Evolutionary conservation across 2,797 vertebrate genomes (phyloP), one percentile per base, ranked within the genome.

Genomic region (Acropternis orthonyx): DNA sequence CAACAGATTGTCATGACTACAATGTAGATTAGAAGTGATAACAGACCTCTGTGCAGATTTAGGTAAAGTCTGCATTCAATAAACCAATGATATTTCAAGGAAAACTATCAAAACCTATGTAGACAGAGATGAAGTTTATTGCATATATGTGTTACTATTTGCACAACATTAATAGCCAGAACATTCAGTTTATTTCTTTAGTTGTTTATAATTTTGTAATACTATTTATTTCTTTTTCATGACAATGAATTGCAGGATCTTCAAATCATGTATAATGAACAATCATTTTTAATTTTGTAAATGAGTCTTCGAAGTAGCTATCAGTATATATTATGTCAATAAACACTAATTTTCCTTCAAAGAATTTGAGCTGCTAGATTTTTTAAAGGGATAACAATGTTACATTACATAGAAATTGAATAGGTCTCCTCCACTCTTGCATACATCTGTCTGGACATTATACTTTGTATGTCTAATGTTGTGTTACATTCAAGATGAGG

Each of bases 301-400:
- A 76, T 71, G 27, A 82, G 7, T 69, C 28, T 73, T 87, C 22
- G 65, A 48, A 61, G 23, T 27, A 66, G 7, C 44, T 41, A 81
- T 72, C n/a, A 75, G 19, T 19, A 68, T 30, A 8, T 74, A 14
- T 44, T 75, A 28, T 23, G 6, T 54, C 63, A 82, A 17, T 14
- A 86, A 22, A 30, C 14, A 65, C 69, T 78, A 41, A 44, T 74
- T 82, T 78, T 72, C 21, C 24, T 76, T 93, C 51, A 74, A 92
- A 71, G 51, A 7, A 12, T 59, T 63, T 90, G 9, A 4, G 3
- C 72, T 36, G 9, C 7, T 58, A 5, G 41, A 22, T 90, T 67
- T 81, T 88, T 65, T 24, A 84, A 55, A 76, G 28, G 14, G 9
- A 69, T 5, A 46, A 56, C 28, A 37, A 43, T 43, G 7, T 52